These are phyloP conservation scores for Bubo blakistoni DNA, from an alignment of 2,113 vertebrate genomes.

Conservation along the genomic window DNA sequence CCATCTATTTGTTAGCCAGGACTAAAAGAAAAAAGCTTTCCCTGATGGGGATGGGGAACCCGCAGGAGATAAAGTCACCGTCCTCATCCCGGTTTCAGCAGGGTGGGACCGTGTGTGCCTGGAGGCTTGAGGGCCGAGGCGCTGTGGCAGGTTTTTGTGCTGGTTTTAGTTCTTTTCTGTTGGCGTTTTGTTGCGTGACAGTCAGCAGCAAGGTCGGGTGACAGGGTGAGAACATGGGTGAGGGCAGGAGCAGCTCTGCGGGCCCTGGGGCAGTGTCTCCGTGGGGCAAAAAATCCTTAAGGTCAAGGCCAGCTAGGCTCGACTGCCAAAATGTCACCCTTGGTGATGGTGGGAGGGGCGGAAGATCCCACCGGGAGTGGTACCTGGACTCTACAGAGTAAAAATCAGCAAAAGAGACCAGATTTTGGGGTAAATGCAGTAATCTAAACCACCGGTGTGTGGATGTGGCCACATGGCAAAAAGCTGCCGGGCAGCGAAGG, in stretches of 20 bases:
- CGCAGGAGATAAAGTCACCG: background rate
- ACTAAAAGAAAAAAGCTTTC: background rate
- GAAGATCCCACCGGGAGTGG: no score
- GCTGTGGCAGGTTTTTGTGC: background rate
- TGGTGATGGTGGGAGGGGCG: background rate
- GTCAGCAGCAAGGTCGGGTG: background rate
- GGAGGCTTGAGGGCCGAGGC: rapidly evolving
- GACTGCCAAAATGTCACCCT: no score
- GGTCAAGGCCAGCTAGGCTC: no score
- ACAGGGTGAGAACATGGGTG: background rate
- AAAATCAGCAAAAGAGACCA: no score
- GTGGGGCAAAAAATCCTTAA: rapidly evolving
- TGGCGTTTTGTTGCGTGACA: rapidly evolving
- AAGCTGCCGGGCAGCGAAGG: no score
- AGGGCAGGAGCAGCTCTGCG: background rate
- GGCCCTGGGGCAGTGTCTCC: rapidly evolving
- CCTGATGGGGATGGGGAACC: background rate
- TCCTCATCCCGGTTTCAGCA: background rate
- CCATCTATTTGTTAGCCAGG: background rate
- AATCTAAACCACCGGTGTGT: no score
- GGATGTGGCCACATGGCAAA: no score
- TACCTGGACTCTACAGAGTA: no score
- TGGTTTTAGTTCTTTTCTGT: background rate
- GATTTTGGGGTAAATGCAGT: no score
- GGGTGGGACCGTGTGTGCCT: rapidly evolving